Evolutionary conservation across 2,797 vertebrate species (phyloP).

Genomic region (Brachyrhaphis roseni): DNA sequence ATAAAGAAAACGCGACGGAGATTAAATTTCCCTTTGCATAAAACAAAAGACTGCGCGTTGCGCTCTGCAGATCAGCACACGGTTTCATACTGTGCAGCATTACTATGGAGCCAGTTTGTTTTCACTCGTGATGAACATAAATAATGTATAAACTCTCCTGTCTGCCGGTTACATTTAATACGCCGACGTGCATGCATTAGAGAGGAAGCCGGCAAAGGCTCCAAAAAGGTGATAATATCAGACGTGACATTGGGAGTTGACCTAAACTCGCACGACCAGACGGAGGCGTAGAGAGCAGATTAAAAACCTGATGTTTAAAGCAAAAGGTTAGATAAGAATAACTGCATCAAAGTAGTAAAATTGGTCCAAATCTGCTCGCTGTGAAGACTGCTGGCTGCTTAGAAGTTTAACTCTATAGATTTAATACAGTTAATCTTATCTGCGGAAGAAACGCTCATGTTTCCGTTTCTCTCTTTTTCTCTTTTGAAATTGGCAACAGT

Average conservation of each 20-base stretch:
- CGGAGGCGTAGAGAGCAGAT: constrained; percentile 42
- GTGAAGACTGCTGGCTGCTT: constrained; percentile 17
- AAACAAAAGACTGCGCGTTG: constrained; percentile 35
- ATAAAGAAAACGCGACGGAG: constrained; percentile 29
- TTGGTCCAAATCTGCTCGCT: constrained; percentile 25
- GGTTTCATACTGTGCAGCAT: constrained; percentile 48
- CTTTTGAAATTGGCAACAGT: constrained; percentile 45
- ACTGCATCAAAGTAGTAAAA: constrained; percentile 21
- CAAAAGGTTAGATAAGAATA: constrained; percentile 14
- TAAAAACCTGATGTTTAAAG: constrained; percentile 26
- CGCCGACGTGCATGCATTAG: constrained; percentile 70
- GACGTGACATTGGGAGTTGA: constrained; percentile 44
- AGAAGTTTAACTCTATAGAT: constrained; percentile 13
- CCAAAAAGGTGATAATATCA: constrained; percentile 57
- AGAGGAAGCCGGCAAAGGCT: constrained; percentile 56
- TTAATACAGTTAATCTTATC: constrained; percentile 40
- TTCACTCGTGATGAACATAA: constrained; percentile 67
- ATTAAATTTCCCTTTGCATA: constrained; percentile 30
- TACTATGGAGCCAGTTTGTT: constrained; percentile 62
- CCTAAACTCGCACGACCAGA: constrained; percentile 45
- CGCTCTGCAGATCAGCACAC: constrained; percentile 33
- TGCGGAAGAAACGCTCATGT: not conserved
- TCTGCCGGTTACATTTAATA: constrained; percentile 69
- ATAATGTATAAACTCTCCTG: constrained; percentile 73
- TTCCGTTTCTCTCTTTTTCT: constrained; percentile 20